Evolutionary conservation across 2,888 invertebrate species (phyloP), one percentile per base, ranked within the genome.

Genomic region (Aproaerema taeniolella): DNA sequence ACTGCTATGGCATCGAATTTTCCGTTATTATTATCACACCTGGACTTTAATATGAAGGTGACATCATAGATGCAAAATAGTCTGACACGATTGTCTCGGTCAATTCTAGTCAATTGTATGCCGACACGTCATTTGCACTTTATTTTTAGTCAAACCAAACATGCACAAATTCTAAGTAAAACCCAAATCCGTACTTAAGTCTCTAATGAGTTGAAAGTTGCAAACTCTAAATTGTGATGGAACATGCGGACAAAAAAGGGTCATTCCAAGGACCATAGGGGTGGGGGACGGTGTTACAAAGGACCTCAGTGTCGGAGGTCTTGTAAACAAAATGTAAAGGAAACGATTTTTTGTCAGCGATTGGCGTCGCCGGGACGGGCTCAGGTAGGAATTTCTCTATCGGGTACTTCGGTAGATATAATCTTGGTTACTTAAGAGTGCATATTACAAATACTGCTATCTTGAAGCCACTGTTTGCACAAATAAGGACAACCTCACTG

Each of bases 281-380:
- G 55, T 53, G 54, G 56, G 58, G 56, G 56, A 62, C 60, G 62
- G 59, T 44, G 49, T 60, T 54, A 69, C 68, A 75, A 77, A 65
- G 69, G 65, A 52, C 67, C 68, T 67, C 77, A 49, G 70, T 80
- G 79, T 83, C 83, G 81, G 81, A 81, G 83, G 81, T 80, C 80
- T 73, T 75, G 80, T 78, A 79, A 78, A 81, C 70, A 79, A 50
- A 82, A 73, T 77, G 73, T 67, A 67, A 72, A 75, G 80, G 80
- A 82, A 83, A 76, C 71, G 64, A 52, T 71, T 76, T 82, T 82
- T 82, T 79, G 68, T 75, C 52, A 53, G 45, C 46, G 41, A 58
- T 57, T 52, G 64, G 69, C 71, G 71, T 58, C 67, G 63, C 49
- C 81, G 79, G 78, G 83, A 78, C 80, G 65, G 58, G 20, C 30